These are phyloP conservation scores for Mobula birostris DNA, from an alignment of 2,113 vertebrate species.

Conservation along the genomic window DNA sequence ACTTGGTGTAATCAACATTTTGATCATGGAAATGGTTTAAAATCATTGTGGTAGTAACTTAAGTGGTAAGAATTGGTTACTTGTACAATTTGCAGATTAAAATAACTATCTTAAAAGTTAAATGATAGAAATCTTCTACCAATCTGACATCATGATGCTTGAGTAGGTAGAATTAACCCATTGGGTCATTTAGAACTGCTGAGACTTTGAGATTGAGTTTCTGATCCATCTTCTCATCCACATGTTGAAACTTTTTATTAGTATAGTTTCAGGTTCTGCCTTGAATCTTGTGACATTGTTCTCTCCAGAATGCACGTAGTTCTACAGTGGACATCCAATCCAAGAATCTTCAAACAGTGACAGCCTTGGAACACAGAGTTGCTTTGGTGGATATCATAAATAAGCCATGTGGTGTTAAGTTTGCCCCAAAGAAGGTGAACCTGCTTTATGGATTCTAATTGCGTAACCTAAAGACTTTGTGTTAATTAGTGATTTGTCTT, in stretches of 20 bases:
- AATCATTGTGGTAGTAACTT: background rate
- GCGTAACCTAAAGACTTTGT: background rate
- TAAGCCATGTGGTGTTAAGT: background rate
- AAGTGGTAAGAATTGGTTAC: background rate
- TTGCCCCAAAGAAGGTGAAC: background rate
- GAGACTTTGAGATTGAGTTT: too few species aligned
- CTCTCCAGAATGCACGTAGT: background rate
- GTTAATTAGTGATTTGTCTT: background rate
- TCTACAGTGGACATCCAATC: background rate
- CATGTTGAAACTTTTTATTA: background rate
- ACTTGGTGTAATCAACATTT: background rate
- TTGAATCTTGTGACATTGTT: background rate
- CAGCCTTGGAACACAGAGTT: background rate
- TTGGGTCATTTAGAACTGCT: too few species aligned
- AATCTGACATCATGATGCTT: too few species aligned
- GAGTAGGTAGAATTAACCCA: too few species aligned
- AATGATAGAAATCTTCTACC: too few species aligned
- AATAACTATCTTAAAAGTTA: too few species aligned
- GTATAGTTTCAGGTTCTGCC: background rate
- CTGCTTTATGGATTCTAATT: background rate
- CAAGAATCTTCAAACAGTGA: background rate
- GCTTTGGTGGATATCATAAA: constrained; percentile 21
- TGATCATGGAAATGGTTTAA: background rate
- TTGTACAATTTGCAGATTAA: background rate
- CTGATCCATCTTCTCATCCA: too few species aligned